Evolutionary conservation across 2,888 invertebrate species (phyloP).

Genomic region (Amiota minor): DNA sequence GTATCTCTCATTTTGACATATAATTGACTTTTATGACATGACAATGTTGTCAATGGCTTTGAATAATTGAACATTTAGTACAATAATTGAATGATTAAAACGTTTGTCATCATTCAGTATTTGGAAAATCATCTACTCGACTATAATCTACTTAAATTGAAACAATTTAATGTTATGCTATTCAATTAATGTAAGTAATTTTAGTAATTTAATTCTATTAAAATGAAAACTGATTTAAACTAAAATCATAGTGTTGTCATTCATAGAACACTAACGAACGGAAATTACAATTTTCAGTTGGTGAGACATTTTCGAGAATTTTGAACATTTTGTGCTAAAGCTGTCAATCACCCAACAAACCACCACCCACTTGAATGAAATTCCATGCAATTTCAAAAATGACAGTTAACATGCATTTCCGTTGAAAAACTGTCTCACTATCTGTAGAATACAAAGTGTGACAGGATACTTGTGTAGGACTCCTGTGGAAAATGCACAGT

Average conservation of each 20-base stretch:
- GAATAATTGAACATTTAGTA: too few relatives aligned
- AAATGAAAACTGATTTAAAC: background rate
- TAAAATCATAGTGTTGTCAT: background rate
- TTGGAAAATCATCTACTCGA: too few relatives aligned
- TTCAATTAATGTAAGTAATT: too few relatives aligned
- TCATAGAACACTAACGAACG: background rate
- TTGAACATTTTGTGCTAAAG: background rate
- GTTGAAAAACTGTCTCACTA: background rate
- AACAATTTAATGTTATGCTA: too few relatives aligned
- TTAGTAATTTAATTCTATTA: too few relatives aligned
- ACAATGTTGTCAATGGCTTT: too few relatives aligned
- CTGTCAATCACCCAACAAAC: background rate
- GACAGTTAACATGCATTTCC: conserved; percentile 16
- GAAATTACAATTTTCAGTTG: conserved; percentile 12
- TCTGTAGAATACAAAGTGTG: too few relatives aligned
- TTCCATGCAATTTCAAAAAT: background rate
- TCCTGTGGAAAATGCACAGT: background rate
- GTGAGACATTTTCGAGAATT: background rate
- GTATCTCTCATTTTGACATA: background rate
- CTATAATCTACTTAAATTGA: too few relatives aligned
- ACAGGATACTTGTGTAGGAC: too few relatives aligned
- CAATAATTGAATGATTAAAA: too few relatives aligned
- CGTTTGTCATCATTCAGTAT: too few relatives aligned
- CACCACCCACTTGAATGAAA: background rate
- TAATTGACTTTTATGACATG: too few relatives aligned